Conservation (phyloP, 2,797 vertebrate species). For the Tauraco hartlaubi region DNA sequence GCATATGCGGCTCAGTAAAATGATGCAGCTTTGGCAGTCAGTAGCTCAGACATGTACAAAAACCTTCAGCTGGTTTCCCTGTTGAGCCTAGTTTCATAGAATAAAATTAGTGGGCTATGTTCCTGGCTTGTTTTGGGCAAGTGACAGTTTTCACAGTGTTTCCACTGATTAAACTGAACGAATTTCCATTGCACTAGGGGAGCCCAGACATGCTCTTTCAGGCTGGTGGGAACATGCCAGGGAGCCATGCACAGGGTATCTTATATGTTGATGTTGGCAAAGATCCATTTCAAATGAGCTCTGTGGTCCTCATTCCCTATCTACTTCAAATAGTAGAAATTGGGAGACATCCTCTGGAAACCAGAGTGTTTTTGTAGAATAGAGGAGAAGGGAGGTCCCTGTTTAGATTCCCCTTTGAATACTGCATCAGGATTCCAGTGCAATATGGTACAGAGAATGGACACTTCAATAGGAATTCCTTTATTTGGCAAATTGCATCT, state of each 20-base stretch:
- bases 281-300: neutral
- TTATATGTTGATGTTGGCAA: neutral
- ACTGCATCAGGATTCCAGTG: neutral
- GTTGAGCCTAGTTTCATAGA: neutral
- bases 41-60: neutral
- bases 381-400: neutral
- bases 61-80: neutral
- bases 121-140: neutral
- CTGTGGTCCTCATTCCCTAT: neutral
- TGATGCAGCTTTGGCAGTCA: neutral
- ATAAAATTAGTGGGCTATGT: neutral
- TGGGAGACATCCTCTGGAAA: neutral
- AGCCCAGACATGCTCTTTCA: neutral
- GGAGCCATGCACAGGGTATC: neutral
- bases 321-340: neutral
- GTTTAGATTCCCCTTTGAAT: neutral
- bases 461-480: neutral
- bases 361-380: neutral
- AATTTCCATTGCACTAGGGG: neutral
- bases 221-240: neutral
- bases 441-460: neutral
- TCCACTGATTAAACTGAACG: neutral
- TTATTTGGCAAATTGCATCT: neutral
- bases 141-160: neutral
- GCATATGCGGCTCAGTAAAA: neutral